Evolutionary conservation across 2,888 invertebrate genomes (phyloP), one percentile per base, ranked within the genome.

Genomic region (Platycnemis pennipes): DNA sequence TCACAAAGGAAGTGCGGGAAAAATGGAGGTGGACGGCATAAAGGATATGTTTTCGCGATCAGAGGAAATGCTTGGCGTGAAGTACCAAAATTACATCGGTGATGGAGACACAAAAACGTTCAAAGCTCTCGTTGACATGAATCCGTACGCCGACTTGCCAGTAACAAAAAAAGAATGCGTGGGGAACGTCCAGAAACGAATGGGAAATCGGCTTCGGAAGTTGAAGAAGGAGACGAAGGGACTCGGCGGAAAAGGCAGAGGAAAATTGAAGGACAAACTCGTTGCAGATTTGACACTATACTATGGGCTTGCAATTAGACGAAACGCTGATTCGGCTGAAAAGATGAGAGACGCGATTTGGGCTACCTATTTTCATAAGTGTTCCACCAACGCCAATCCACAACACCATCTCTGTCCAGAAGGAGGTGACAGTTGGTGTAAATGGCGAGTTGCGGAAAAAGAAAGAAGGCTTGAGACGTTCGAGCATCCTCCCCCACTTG

Each of bases 241-340:
- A 26, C 94, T 95, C 26, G 94, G 94, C 94, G 95, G 95, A 31
- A 94, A 94, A 94, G 95, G 95, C 2, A 94, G 94, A 94, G 95
- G 95, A 2, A 87, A 87, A 87, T 94, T 96, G 44, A 95, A 95
- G 11, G 95, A 95, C 46, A 94, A 95, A 88, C 42, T 95, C 22
- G 95, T 96, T 31, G 94, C 95, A 63, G 94, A 95, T 94, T 91
- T 96, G 69, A 95, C 95, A 53, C 94, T 88, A 31, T 96, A 95
- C 94, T 95, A 95, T 94, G 95, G 95, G 31, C 86, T 95, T 26
- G 95, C 87, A 5, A 87, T 87, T 11, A 11, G 87, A 37, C 37
- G 87, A 42, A 37, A 87, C 44, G 13, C 37, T 11, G 87, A 87
- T 2, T 87, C 87, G 7, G 44, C 11, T 13, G 42, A 42, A 2